A percentile compares a stretch with the other conserved stretches of the same genome.
Conservation (phyloP, 2,113 vertebrate species). For the Ciconia maguari region DNA sequence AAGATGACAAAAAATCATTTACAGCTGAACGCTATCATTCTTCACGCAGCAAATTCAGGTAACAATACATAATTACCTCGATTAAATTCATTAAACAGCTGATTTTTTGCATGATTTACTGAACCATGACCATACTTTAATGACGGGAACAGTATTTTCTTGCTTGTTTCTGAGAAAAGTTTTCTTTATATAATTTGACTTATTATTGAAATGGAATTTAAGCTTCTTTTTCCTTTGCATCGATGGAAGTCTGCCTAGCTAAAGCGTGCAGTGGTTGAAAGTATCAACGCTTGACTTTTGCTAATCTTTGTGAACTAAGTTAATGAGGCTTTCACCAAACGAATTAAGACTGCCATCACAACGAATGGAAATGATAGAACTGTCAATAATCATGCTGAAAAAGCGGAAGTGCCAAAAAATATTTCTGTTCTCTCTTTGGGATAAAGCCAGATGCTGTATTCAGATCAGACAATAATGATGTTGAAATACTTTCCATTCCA, state of each 20-base stretch:
- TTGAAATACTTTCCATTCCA: constrained; percentile 66
- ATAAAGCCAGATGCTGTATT: constrained; percentile 21
- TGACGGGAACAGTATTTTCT: background rate
- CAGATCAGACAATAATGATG: constrained; percentile 55
- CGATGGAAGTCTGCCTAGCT: background rate
- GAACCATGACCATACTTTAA: background rate
- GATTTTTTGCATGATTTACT: background rate
- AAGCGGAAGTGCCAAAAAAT: constrained; percentile 31
- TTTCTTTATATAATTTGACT: background rate
- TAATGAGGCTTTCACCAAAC: background rate
- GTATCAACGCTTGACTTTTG: background rate
- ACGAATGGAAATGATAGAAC: background rate
- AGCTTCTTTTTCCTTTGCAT: background rate
- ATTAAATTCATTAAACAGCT: background rate
- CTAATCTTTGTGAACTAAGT: background rate
- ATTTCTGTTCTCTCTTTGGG: constrained; percentile 45
- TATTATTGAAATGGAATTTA: background rate
- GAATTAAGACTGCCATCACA: background rate
- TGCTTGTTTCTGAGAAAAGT: background rate
- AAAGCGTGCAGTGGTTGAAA: background rate
- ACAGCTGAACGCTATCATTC: background rate
- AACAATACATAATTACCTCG: background rate
- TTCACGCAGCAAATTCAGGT: background rate
- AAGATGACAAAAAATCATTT: background rate
- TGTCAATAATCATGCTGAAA: background rate